These are phyloP conservation scores for Diplazon laetatorius DNA, from an alignment of 2,888 invertebrate species.

Conservation along the genomic window DNA sequence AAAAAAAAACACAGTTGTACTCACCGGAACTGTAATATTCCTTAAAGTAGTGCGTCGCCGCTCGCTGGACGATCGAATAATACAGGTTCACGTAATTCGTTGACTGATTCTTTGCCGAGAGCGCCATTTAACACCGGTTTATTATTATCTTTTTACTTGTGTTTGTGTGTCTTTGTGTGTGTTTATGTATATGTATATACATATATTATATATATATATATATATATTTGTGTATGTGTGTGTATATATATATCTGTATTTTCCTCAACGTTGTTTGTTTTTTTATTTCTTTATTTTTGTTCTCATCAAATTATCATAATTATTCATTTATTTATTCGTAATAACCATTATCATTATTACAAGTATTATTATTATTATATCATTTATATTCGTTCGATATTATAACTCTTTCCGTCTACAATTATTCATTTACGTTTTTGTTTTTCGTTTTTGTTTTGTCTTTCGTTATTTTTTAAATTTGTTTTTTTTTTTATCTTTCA, in stretches of 20 bases:
- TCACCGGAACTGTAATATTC: constrained; percentile 88
- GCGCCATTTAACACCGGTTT: constrained; percentile 81
- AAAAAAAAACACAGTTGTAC: too few relatives aligned
- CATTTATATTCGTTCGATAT: too few relatives aligned
- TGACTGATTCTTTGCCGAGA: constrained; percentile 83
- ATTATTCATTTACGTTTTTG: neutral
- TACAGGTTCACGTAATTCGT: constrained; percentile 88
- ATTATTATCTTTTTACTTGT: constrained; percentile 63
- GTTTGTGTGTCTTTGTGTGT: too few relatives aligned
- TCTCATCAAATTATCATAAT: too few relatives aligned
- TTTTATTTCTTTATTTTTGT: too few relatives aligned
- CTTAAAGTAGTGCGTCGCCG: constrained; percentile 87
- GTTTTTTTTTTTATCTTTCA: neutral
- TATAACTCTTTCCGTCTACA: too few relatives aligned
- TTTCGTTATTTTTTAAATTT: constrained; percentile 17
- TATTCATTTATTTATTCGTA: too few relatives aligned
- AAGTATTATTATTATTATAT: too few relatives aligned
- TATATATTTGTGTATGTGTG: constrained; percentile 60
- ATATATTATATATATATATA: too few relatives aligned
- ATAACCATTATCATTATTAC: neutral
- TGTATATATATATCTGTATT: too few relatives aligned
- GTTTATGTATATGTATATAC: too few relatives aligned
- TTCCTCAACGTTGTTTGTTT: too few relatives aligned
- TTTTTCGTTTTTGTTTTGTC: constrained; percentile 14
- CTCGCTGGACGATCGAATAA: constrained; percentile 88